A percentile compares a stretch with the other conserved stretches of the same genome.
Evolutionary conservation across 2,888 invertebrate species (phyloP).

Genomic region (Masnerella sp.): DNA sequence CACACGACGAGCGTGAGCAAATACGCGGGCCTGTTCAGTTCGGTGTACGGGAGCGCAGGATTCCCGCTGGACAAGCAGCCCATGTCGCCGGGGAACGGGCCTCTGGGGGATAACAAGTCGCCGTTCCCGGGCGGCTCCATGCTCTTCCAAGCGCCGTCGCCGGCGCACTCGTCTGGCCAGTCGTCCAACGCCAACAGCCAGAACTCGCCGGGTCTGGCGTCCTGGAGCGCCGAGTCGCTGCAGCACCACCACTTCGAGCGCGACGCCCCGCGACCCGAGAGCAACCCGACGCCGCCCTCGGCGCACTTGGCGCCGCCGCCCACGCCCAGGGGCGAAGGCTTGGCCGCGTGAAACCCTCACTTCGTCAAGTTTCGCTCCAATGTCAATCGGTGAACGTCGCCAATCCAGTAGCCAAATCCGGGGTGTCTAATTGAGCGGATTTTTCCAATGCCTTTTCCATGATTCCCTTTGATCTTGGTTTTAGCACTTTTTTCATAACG

Average conservation of each 20-base stretch:
- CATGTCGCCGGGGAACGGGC: conserved; percentile 79
- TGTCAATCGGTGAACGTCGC: conserved; percentile 12
- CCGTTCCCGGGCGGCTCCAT: conserved; percentile 73
- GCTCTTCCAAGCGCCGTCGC: conserved; percentile 75
- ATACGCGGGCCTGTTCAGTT: conserved; percentile 88
- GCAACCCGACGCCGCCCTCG: conserved; percentile 76
- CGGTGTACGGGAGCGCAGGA: conserved; percentile 80
- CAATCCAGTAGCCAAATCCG: conserved; percentile 1
- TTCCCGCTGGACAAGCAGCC: conserved; percentile 80
- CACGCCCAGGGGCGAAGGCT: conserved; percentile 83
- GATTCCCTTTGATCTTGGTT: no score
- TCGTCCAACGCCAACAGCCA: conserved; percentile 74
- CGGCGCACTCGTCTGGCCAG: conserved; percentile 77
- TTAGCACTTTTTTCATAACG: no score
- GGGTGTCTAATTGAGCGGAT: no score
- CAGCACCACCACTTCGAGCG: conserved; percentile 80
- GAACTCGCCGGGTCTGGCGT: conserved; percentile 78
- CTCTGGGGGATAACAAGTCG: conserved; percentile 78
- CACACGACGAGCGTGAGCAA: conserved; percentile 80
- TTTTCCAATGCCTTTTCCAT: no score
- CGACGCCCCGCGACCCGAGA: conserved; percentile 76
- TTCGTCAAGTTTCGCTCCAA: not conserved
- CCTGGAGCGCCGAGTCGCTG: conserved; percentile 78
- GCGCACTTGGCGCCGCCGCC: conserved; percentile 82
- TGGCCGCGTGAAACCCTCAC: conserved; percentile 81